phyloP scores from a whole-genome alignment of 2,113 vertebrate genomes.

The Heptranchias perlo region DNA sequence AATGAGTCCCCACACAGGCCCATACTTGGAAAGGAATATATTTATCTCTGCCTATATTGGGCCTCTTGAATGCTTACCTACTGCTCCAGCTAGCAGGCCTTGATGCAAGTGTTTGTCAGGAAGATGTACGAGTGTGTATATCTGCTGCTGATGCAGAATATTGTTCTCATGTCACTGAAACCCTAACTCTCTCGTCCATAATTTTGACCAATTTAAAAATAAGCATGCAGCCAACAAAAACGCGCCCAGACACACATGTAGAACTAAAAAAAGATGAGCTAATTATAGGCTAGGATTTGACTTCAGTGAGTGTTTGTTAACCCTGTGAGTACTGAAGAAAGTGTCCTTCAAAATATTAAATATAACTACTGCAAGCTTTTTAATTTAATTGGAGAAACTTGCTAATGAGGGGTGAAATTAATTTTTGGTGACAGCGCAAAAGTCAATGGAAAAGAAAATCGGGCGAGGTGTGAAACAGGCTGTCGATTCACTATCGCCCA shows the following conservation, averaged over 20 bases:
- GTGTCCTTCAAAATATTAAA: not conserved
- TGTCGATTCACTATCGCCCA: not conserved
- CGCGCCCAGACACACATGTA: not conserved
- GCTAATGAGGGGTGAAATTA: not conserved
- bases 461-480: not conserved
- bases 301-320: not conserved
- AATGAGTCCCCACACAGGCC: not conserved
- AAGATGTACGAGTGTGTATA: not conserved
- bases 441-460: not conserved
- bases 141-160: not conserved
- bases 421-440: not conserved
- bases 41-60: conserved; percentile 18
- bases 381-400: not conserved
- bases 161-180: not conserved
- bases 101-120: not conserved
- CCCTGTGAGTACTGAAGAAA: too few relatives aligned
- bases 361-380: not conserved
- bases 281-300: not conserved
- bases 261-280: not conserved
- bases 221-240: not conserved
- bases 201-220: conserved; percentile 6
- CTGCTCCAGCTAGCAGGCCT: not conserved
- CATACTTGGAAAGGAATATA: conserved; percentile 32
- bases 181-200: not conserved
- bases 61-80: not conserved